Conservation (phyloP, 30 jellyfish, hydroid and myxozoan species). For the Aurelia sp. region DNA sequence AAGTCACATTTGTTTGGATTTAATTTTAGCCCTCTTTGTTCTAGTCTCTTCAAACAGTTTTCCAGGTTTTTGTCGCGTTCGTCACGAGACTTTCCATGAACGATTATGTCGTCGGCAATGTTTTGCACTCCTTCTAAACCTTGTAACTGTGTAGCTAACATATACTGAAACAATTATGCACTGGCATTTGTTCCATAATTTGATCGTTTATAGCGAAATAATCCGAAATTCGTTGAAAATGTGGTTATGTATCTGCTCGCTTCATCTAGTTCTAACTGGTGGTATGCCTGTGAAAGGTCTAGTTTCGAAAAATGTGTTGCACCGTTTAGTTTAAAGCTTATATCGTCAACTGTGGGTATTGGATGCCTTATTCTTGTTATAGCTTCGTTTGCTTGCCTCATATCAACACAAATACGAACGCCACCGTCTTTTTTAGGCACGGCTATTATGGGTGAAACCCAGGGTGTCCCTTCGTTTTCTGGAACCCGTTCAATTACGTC, state of each 20-base stretch:
- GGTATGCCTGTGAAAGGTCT: constrained; percentile 31
- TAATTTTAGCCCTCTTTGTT: no score
- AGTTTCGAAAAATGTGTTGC: constrained; percentile 16
- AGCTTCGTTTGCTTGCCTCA: not conserved
- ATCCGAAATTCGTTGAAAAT: not conserved
- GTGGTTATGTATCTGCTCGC: not conserved
- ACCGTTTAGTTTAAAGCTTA: not conserved
- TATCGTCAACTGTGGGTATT: no score
- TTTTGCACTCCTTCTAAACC: constrained; percentile 10
- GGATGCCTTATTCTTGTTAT: not conserved
- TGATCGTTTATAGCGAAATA: not conserved
- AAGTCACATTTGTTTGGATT: no score
- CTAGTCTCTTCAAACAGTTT: no score
- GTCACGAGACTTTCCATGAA: not conserved
- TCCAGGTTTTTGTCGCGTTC: no score
- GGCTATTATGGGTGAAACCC: constrained; percentile 21
- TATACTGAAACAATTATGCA: constrained; percentile 20
- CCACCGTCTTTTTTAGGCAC: constrained; percentile 28
- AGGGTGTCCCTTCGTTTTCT: constrained; percentile 20
- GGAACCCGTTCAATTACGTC: constrained; percentile 31
- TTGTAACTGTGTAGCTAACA: not conserved
- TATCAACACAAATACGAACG: constrained; percentile 36
- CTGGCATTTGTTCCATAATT: constrained; percentile 29
- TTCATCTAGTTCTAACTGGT: constrained; percentile 36
- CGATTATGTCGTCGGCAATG: constrained; percentile 21